A percentile compares a stretch with the other conserved stretches of the same genome.
Conservation (phyloP, 1,140 invertebrate species). For the Heliconius nattereri region DNA sequence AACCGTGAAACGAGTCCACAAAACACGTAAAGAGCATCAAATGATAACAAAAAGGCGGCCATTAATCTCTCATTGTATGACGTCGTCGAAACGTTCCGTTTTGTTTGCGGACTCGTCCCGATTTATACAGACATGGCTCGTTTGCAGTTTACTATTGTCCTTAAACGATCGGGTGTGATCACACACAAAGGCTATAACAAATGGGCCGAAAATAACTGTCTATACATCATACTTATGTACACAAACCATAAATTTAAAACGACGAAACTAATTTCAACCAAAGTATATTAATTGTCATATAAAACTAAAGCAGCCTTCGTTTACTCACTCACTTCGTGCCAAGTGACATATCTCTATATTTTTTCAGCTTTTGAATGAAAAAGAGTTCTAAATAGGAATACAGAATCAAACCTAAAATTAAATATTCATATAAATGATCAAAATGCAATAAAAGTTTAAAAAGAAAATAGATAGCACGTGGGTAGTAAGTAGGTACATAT, state of each 20-base stretch:
- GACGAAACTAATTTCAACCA: conserved; percentile 47
- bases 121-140: conserved; percentile 59
- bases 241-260: conserved; percentile 68
- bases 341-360: not conserved
- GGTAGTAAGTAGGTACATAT: too few species aligned
- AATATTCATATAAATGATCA: too few species aligned
- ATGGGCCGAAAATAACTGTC: conserved; percentile 68
- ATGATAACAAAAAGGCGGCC: conserved; percentile 72
- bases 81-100: conserved; percentile 63
- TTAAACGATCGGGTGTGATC: conserved; percentile 75
- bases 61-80: conserved; percentile 79
- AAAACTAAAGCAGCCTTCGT: not conserved
- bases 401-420: not conserved
- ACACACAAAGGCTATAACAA: conserved; percentile 65
- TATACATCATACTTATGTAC: conserved; percentile 71
- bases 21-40: conserved; percentile 73
- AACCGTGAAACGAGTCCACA: conserved; percentile 76
- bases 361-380: too few species aligned
- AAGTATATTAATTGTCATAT: conserved; percentile 41
- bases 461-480: too few species aligned
- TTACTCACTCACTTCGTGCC: not conserved
- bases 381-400: too few species aligned
- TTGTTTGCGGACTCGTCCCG: conserved; percentile 74
- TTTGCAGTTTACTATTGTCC: conserved; percentile 69
- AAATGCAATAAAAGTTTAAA: too few species aligned